A percentile compares a stretch with the other conserved stretches of the same genome.
Conservation (phyloP, 2,888 invertebrate species). For the Ophion ventricosus region DNA sequence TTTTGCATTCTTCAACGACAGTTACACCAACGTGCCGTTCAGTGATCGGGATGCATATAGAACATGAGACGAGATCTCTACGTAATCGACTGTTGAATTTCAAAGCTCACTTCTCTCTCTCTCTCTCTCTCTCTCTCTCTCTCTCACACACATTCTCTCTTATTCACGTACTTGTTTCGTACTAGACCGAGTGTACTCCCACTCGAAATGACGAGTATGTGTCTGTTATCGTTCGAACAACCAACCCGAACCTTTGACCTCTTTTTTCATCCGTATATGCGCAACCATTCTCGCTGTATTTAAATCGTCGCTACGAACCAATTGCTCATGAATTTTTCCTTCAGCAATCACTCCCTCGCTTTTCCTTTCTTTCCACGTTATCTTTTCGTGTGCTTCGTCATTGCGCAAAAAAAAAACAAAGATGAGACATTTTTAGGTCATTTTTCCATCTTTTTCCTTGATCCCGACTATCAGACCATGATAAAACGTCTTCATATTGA, state of each 20-base stretch:
- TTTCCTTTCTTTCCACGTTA: neutral
- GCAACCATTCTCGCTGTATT: constrained; percentile 4
- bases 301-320: neutral
- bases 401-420: neutral
- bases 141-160: too few relatives aligned
- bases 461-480: neutral
- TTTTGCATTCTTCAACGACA: neutral
- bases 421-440: neutral
- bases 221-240: constrained; percentile 53
- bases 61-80: constrained; percentile 21
- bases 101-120: too few relatives aligned
- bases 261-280: constrained; percentile 21
- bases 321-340: constrained; percentile 35
- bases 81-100: constrained; percentile 53
- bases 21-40: neutral
- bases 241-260: constrained; percentile 57
- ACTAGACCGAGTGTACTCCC: constrained; percentile 30
- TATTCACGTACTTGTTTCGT: constrained; percentile 24
- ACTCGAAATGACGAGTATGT: constrained; percentile 26
- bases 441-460: neutral
- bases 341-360: neutral
- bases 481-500: neutral
- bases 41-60: neutral
- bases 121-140: too few relatives aligned
- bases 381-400: neutral